Evolutionary conservation across 2,797 vertebrate species (phyloP).

Genomic region (Pitangus sulphuratus): DNA sequence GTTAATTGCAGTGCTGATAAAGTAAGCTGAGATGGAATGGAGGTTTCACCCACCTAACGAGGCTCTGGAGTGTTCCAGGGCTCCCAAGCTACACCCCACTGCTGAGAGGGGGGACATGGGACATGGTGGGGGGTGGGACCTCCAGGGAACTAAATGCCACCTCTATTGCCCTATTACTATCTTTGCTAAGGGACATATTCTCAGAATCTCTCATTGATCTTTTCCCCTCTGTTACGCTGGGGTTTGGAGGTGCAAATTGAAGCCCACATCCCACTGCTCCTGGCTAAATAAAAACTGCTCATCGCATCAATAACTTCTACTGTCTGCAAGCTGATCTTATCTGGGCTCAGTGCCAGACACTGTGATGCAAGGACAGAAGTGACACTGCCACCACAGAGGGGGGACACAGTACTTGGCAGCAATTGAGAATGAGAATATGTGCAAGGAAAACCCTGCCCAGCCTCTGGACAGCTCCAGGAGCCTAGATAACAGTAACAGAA

Average conservation of each 20-base stretch:
- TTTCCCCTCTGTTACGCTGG: too few relatives aligned
- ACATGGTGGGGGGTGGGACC: not conserved
- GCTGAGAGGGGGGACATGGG: fast-evolving
- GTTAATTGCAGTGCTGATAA: not conserved
- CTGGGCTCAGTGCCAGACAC: not conserved
- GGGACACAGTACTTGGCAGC: not conserved
- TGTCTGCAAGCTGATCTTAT: not conserved
- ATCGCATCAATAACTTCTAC: not conserved
- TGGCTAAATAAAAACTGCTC: not conserved
- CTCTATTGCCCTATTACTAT: not conserved
- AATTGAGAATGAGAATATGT: not conserved
- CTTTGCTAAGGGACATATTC: not conserved
- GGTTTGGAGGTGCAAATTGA: not conserved
- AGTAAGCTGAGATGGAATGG: not conserved
- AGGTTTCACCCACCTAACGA: not conserved
- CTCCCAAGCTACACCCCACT: not conserved
- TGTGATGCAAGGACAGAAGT: not conserved
- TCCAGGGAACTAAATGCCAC: not conserved
- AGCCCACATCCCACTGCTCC: not conserved
- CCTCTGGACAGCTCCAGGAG: not conserved
- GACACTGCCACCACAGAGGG: fast-evolving
- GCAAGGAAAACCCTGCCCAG: not conserved
- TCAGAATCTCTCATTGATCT: not conserved
- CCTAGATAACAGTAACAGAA: not conserved
- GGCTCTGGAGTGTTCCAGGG: not conserved